These are phyloP conservation scores for Metopia argyrocephala DNA, from an alignment of 2,888 invertebrate genomes.

Conservation along the genomic window DNA sequence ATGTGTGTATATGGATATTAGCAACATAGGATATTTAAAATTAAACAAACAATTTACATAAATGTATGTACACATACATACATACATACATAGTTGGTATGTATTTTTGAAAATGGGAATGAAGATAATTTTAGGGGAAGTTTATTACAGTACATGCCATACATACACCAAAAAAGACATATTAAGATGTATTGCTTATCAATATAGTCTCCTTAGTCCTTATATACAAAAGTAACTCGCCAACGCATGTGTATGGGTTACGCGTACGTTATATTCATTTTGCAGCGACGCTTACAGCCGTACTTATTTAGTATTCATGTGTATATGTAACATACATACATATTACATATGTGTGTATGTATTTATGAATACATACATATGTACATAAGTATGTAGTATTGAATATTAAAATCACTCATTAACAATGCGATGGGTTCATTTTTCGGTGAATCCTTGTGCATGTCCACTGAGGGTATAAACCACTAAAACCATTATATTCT, in stretches of 20 bases:
- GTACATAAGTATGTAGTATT: not conserved
- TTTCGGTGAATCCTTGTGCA: conserved; percentile 39
- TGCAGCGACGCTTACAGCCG: conserved; percentile 14
- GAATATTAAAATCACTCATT: conserved; percentile 49
- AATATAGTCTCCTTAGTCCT: conserved; percentile 50
- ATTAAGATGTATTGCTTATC: conserved; percentile 61
- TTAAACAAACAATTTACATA: too few species aligned
- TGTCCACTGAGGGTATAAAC: conserved; percentile 49
- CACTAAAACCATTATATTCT: not conserved
- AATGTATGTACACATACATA: not conserved
- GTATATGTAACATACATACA: too few species aligned
- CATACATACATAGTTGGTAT: not conserved
- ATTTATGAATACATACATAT: not conserved
- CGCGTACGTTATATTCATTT: conserved; percentile 6
- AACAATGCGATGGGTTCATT: conserved; percentile 45
- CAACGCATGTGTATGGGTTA: not conserved
- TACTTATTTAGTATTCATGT: conserved; percentile 3
- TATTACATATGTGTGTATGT: not conserved
- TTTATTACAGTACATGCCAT: not conserved
- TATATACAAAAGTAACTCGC: conserved; percentile 28
- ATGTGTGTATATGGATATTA: too few species aligned
- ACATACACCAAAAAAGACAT: not conserved
- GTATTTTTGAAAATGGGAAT: not conserved
- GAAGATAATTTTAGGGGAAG: not conserved
- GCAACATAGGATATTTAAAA: not conserved